Evolutionary conservation across 1,140 invertebrate species (phyloP).

Genomic region (Orchestia grillus): DNA sequence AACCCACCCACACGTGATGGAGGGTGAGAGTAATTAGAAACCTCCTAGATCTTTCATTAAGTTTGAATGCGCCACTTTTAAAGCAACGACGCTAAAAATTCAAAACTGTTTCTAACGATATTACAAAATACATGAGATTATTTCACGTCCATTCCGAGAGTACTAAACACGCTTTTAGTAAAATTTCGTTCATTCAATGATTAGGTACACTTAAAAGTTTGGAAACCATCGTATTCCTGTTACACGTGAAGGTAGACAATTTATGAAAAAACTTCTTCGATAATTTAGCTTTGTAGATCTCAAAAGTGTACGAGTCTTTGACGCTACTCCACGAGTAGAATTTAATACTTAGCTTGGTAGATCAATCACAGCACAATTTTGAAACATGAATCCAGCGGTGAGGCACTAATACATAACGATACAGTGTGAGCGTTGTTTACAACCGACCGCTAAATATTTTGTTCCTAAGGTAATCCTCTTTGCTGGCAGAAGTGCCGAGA

Average conservation of each 20-base stretch:
- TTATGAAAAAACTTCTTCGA: neutral
- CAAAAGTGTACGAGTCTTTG: neutral
- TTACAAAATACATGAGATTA: neutral
- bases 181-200: neutral
- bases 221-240: too few relatives aligned
- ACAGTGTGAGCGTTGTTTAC: neutral
- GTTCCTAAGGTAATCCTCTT: slow-evolving; percentile 60
- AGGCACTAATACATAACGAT: neutral
- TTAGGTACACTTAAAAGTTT: neutral
- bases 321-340: too few relatives aligned
- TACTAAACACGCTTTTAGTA: neutral
- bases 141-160: neutral
- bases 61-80: too few relatives aligned
- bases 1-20: too few relatives aligned
- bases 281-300: neutral
- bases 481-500: slow-evolving; percentile 60
- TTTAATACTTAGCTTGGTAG: neutral
- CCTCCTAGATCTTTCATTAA: too few relatives aligned
- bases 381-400: neutral
- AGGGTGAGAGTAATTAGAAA: too few relatives aligned
- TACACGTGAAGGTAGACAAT: neutral
- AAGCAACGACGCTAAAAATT: too few relatives aligned
- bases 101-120: too few relatives aligned
- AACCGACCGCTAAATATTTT: neutral
- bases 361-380: neutral